These are phyloP conservation scores for Perizoma flavofasciatum DNA, from an alignment of 2,888 invertebrate genomes.

Conservation along the genomic window DNA sequence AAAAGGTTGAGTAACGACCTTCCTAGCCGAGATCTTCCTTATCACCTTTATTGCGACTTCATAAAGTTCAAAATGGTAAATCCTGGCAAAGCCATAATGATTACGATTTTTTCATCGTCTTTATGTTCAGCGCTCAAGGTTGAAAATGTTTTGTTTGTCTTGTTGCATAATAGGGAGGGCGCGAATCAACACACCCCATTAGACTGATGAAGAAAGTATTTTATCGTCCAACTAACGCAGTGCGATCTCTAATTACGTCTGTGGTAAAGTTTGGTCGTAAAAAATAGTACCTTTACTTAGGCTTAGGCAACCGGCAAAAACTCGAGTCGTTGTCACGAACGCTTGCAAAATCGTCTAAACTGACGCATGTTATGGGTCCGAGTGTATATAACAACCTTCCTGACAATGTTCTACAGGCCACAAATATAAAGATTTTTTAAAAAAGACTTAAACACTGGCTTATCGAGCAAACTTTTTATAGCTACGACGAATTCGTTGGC, in stretches of 20 bases:
- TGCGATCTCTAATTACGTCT: conserved; percentile 38
- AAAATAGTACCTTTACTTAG: no score
- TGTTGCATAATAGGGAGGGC: conserved; percentile 34
- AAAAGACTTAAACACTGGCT: no score
- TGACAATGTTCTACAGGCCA: no score
- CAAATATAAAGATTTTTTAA: no score
- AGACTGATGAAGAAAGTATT: conserved; percentile 69
- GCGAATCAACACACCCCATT: conserved; percentile 60
- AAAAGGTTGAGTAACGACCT: conserved; percentile 48
- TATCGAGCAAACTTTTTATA: no score
- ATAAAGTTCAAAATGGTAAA: conserved; percentile 28
- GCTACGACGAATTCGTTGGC: no score
- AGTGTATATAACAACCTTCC: no score
- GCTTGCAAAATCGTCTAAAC: no score
- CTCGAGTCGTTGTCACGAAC: no score
- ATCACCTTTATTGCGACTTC: conserved; percentile 22
- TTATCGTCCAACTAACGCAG: conserved; percentile 45
- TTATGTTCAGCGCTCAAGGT: conserved; percentile 12
- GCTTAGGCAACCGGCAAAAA: no score
- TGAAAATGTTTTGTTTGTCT: conserved; percentile 18
- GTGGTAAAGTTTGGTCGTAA: conserved; percentile 24
- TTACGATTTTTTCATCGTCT: conserved; percentile 22
- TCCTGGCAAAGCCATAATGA: conserved; percentile 13
- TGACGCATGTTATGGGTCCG: no score
- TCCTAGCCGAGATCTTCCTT: conserved; percentile 18